Evolutionary conservation across 2,888 invertebrate genomes (phyloP), one percentile per base, ranked within the genome.

Genomic region (Hartigia nigra): DNA sequence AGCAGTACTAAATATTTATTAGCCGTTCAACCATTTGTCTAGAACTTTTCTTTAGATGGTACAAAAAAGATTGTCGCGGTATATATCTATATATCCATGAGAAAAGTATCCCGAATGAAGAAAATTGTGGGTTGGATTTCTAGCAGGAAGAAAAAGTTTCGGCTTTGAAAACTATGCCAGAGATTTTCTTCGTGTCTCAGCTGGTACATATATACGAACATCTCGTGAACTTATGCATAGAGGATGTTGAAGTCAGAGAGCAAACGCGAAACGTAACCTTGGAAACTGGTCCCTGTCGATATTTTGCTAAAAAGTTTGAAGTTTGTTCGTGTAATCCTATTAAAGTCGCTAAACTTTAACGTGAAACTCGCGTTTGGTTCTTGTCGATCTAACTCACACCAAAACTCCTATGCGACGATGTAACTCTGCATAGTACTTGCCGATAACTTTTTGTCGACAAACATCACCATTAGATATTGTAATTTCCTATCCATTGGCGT

Each of bases 291-390:
- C 82, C 79, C 78, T 77, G 70, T 37, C 80, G 78, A 74, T 81
- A 80, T 81, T 85, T 83, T 78, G 76, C 74, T 79, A 76, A 74
- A 77, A 82, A 83, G 86, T 79, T 85, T 82, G 75, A 77, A 74
- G 76, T 23, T 81, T 74, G 74, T 78, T 74, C 37, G 31, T 69
- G 80, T 84, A 85, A 87, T 86, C 85, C 84, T 84, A 85, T 85
- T 83, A 86, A 84, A 87, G 84, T 85, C 82, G 80, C 75, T 80
- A 83, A 87, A 87, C 86, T 87, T 84, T 14, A 78, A 76, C 78
- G 70, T 55, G 55, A 23, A 55, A 4, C 55, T 23, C 23, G 23
- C 55, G 23, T 23, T 55, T 23, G 55, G 23, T 55, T 55, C 55
- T 55, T 23, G 23, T 23, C 55, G 55, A 55, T 55, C 55, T 55